phyloP scores from a whole-genome alignment of 2,888 invertebrate genomes.

The Palloptera scutellata region DNA sequence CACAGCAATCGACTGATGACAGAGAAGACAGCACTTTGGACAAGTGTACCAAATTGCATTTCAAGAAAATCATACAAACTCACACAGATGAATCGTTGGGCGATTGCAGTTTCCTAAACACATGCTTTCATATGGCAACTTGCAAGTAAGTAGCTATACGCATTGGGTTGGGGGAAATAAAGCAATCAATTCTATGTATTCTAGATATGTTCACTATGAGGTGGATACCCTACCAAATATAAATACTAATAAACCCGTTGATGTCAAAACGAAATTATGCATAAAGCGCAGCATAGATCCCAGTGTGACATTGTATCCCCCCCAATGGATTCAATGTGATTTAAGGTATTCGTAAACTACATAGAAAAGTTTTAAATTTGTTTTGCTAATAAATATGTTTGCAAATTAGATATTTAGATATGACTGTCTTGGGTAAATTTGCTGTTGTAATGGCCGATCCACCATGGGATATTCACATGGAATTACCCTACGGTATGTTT shows the following conservation, averaged over 20 bases:
- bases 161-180: too few relatives aligned
- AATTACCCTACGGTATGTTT: conserved; percentile 86
- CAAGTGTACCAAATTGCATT: conserved; percentile 90
- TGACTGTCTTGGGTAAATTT: conserved; percentile 80
- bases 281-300: conserved; percentile 60
- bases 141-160: conserved; percentile 75
- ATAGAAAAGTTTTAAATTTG: background rate
- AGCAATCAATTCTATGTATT: conserved; percentile 29
- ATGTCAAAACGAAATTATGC: conserved; percentile 60
- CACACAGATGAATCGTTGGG: conserved; percentile 96
- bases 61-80: conserved; percentile 93
- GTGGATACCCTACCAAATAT: conserved; percentile 75
- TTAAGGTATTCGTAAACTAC: conserved; percentile 76
- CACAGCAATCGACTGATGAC: conserved; percentile 43
- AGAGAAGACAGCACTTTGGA: conserved; percentile 38
- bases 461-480: conserved; percentile 99
- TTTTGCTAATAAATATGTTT: background rate
- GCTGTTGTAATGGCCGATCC: conserved; percentile 99
- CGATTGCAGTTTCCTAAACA: conserved; percentile 97
- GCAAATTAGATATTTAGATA: conserved; percentile 52
- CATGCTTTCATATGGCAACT: conserved; percentile 98
- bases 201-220: conserved; percentile 94
- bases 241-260: conserved; percentile 60
- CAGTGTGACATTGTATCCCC: conserved; percentile 78
- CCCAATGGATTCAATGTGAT: conserved; percentile 98